These are phyloP conservation scores for Halichoerus grypus DNA, from an alignment of 2,113 vertebrate species.

Conservation along the genomic window DNA sequence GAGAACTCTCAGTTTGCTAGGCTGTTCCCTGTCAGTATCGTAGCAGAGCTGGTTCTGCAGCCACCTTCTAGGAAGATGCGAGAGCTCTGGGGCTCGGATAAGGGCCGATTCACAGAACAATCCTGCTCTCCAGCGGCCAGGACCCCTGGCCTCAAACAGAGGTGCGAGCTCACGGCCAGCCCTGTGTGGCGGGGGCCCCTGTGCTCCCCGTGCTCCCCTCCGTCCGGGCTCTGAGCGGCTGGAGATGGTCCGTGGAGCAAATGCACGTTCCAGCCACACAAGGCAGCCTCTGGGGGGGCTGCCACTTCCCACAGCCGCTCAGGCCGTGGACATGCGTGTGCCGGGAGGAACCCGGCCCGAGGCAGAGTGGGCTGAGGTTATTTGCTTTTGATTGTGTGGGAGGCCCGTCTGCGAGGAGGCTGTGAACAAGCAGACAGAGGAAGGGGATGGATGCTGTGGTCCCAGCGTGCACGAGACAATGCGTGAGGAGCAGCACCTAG, in stretches of 20 bases:
- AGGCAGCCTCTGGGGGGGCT: neutral
- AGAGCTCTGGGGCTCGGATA: neutral
- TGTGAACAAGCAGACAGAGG: neutral
- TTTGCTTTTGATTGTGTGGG: neutral
- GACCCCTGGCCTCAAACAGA: neutral
- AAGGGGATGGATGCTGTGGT: rapidly evolving
- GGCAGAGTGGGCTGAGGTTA: neutral
- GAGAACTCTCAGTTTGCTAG: neutral
- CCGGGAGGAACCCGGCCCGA: neutral
- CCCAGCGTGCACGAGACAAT: neutral
- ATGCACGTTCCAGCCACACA: neutral
- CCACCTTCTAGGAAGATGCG: neutral
- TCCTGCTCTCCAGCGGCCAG: neutral
- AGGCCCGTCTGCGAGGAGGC: neutral
- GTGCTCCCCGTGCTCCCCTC: neutral
- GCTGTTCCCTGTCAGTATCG: neutral
- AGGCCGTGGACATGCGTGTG: rapidly evolving
- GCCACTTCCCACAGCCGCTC: neutral
- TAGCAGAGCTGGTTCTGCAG: neutral
- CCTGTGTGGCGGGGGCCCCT: rapidly evolving
- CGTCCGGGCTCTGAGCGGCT: neutral
- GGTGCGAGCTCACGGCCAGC: neutral
- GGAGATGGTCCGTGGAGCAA: neutral
- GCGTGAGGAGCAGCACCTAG: neutral
- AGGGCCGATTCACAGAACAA: neutral